Base-by-base conservation (phyloP, 2,888 invertebrate genomes). In the Andricus quercusramuli region DNA sequence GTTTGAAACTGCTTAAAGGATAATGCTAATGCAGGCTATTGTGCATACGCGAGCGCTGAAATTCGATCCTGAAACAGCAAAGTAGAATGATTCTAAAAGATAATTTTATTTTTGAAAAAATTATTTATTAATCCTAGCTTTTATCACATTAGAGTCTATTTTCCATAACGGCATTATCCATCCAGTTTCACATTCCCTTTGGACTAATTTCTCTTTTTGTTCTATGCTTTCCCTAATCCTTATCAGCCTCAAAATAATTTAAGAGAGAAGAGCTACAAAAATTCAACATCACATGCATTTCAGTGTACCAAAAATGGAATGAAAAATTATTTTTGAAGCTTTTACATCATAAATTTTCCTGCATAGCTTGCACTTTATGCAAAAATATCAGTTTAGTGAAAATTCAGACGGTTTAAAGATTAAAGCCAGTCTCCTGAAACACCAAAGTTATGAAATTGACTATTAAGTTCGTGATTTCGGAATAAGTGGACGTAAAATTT, bases 131-230 rank as follows among this genome's bases (percentile, higher is more conserved):
- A 13, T 2, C 20, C 0, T 3, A 32, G 17, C 20, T 32, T 66
- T 41, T n/a, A 41, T 41, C 32, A 20, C 9, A n/a, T 32, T 32
- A 65, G n/a, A n/a, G 47, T 47, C 5, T 51, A 56, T 56, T 56
- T n/a, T 56, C 9, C n/a, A 56, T 56, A n/a, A 3, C 11, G 11
- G 11, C 56, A 56, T 20, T 2, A 56, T 2, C 56, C 77, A n/a
- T 76, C 20, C 70, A 70, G 66, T 67, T 80, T 78, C 41, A 76
- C 32, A 62, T 51, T 77, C 74, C 51, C 79, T 78, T 67, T 78
- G 66, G 64, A 56, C 78, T 80, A 83, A 83, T 83, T 79, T 80
- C 78, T 68, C 64, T n/a, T 56, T n/a, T 56, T 11, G 17, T 56
- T n/a, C n/a, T n/a, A 11, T 56, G 11, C 25, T 44, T 5, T 41